These are phyloP conservation scores for Peromyscus maniculatus DNA, from an alignment of 2,113 vertebrate genomes.

Conservation along the genomic window DNA sequence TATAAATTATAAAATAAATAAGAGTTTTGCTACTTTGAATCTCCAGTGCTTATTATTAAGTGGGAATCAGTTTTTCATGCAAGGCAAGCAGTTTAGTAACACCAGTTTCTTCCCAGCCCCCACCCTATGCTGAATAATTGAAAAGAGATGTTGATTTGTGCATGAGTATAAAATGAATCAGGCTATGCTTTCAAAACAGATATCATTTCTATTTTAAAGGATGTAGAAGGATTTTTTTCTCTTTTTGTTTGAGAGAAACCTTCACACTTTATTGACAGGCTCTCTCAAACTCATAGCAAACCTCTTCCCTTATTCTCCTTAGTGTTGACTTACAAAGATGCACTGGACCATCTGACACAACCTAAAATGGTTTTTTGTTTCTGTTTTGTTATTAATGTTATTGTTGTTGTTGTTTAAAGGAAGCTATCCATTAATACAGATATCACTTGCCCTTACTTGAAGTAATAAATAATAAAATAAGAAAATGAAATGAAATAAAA, in stretches of 20 bases:
- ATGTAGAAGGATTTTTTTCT: background rate
- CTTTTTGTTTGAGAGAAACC: too few species aligned
- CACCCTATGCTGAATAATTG: background rate
- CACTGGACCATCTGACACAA: background rate
- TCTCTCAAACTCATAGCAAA: background rate
- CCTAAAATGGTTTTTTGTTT: too few species aligned
- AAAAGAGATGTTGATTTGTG: background rate
- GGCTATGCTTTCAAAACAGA: too few species aligned
- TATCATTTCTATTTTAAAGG: background rate
- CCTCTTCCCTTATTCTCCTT: too few species aligned
- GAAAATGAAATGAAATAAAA: background rate
- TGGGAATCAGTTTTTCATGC: background rate
- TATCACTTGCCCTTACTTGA: background rate
- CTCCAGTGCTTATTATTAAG: background rate
- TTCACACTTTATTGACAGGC: too few species aligned
- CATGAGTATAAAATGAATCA: too few species aligned
- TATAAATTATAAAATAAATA: background rate
- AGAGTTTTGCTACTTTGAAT: background rate
- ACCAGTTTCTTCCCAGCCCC: background rate
- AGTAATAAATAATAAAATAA: background rate
- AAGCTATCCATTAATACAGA: background rate
- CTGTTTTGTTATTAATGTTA: background rate
- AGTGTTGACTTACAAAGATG: background rate
- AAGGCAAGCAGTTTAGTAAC: background rate
- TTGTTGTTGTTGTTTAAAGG: background rate